These are phyloP conservation scores for Euglossa dilemma DNA, from an alignment of 1,140 invertebrate species.

Conservation along the genomic window DNA sequence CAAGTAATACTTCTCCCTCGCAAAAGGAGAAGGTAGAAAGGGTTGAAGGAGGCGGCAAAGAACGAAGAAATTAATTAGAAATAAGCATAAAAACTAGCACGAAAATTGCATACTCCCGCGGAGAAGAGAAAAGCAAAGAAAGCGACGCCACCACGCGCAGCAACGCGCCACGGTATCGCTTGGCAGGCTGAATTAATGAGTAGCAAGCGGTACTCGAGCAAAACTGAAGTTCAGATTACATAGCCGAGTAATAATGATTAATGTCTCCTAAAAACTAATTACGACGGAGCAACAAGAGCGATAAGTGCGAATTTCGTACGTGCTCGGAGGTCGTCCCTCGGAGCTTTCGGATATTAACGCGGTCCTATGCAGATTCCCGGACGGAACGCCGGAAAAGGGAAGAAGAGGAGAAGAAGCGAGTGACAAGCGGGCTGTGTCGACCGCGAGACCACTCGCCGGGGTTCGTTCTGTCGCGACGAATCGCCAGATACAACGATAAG, in stretches of 20 bases:
- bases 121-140: neutral
- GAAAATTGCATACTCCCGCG: slow-evolving; percentile 10
- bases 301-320: neutral
- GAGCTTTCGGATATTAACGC: neutral
- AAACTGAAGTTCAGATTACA: slow-evolving; percentile 37
- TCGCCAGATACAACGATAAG: slow-evolving; percentile 32
- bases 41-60: neutral
- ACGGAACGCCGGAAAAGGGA: neutral
- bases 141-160: neutral
- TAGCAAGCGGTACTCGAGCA: slow-evolving; percentile 20
- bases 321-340: neutral
- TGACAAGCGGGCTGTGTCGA: slow-evolving; percentile 9
- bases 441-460: neutral
- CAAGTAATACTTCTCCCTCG: neutral
- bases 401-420: neutral
- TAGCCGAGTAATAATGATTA: slow-evolving; percentile 43
- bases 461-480: slow-evolving; percentile 14
- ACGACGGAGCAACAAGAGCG: neutral
- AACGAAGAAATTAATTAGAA: slow-evolving; percentile 22
- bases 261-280: slow-evolving; percentile 24
- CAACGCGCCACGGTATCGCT: slow-evolving; percentile 13
- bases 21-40: no score
- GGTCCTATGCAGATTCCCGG: neutral
- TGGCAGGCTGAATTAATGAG: slow-evolving; percentile 43
- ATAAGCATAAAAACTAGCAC: slow-evolving; percentile 4